Base-by-base conservation (phyloP, 2,113 vertebrate species). In the Choloepus hoffmanni region DNA sequence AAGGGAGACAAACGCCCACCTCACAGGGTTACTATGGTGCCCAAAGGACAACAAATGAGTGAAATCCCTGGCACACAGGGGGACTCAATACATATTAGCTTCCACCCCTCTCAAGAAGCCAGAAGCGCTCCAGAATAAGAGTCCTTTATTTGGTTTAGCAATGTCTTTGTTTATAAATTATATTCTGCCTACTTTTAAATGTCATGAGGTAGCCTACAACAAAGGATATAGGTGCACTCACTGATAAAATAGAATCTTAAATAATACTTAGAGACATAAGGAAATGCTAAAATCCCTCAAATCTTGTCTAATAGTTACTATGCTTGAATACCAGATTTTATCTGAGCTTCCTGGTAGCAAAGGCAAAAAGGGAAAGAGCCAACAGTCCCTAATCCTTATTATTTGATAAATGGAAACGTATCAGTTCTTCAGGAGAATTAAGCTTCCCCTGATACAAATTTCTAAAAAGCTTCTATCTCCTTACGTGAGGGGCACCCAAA, bases 111-210 rank as follows among this genome's bases (percentile, higher is more conserved):
- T 55, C 26, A 48, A 85, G 65, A 83, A 11, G 55, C 26, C 43
- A 40, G 55, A 10, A 21, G 30, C 43, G 58, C 2, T 55, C 30
- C 67, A 88, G 85, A 86, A 45, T 10, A 70, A 82, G 63, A 72
- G 26, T 73, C 18, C 63, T 82, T 68, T 13, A 33, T 23, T 77
- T 36, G 28, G 24, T 50, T 82, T 40, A 79, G 53, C 78, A 82
- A 95, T 48, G 67, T 4, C 55, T 60, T 86, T 65, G 26, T 79
- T 91, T 79, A 67, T 77, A 28, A 62, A 36, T 90, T 58, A 89
- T 43, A 53, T 65, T 74, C 92, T 94, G 70, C 36, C 48, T 92
- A 18, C 28, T 97, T 90, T 89, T 62, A 68, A 86, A 48, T 50
- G n/a, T 11, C n/a, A 36, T 12, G 48, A 85, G 73, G 60, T 67